Evolutionary conservation across 2,113 vertebrate species (phyloP), one percentile per base, ranked within the genome.

Genomic region (Piprites chloris): DNA sequence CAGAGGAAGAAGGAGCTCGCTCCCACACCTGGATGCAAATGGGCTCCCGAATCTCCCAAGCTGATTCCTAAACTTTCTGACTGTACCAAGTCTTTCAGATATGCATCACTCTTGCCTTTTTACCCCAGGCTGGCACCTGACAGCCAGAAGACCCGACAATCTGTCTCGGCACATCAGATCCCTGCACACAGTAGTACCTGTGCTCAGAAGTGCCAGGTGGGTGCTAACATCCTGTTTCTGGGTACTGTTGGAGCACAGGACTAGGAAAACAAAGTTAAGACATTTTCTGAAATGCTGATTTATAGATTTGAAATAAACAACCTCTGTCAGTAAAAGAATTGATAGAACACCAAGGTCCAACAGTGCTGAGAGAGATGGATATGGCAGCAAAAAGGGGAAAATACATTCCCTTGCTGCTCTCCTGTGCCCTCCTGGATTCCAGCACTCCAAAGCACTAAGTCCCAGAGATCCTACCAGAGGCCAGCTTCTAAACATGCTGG

Each of bases 201-300:
- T 1, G 5, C 26, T 50, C 72, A 66, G 9, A 62, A 50, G 61
- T 15, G 11, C 1, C 2, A 72, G 39, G 39, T 0, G 0, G 30
- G 39, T 22, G 13, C 66, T 75, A 32, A 47, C 17, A 47, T 39
- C 71, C 62, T n/a, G 14, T 44, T 71, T 41, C 0, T 47, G 63
- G 50, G 17, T 26, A 12, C 42, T 0, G 0, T 16, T 7, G 9
- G 10, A 77, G 55, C 83, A n/a, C 35, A 16, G 17, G 20, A 30
- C 44, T 28, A 32, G 49, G 32, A 42, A 66, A 73, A 69, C 39
- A 77, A 78, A 85, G 32, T 55, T 32, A 56, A 44, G 42, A 13
- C 6, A 24, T 84, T 19, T 79, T 42, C 65, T 49, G 35, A 83
- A 83, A 71, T 18, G 15, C 20, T 20, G 12, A 49, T 55, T 30